phyloP scores from a whole-genome alignment of 2,113 vertebrate species.

The Notechis scutatus region DNA sequence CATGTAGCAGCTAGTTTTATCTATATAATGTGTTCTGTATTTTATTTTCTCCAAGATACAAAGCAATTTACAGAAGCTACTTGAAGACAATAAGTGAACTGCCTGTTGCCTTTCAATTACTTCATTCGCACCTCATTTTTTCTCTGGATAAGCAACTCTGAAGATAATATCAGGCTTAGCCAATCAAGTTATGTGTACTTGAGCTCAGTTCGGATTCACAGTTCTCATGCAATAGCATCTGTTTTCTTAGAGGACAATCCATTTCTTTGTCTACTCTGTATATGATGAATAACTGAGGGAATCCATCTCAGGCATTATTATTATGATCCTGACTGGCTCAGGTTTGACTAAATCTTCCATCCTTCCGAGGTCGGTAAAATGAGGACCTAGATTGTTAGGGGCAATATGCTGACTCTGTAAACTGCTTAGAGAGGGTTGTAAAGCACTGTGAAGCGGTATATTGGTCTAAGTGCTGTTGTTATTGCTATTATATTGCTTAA shows the following conservation, averaged over 20 bases:
- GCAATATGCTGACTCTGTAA: neutral
- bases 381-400: neutral
- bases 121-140: constrained; percentile 49
- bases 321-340: neutral
- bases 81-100: constrained; percentile 78
- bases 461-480: neutral
- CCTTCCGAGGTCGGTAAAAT: neutral
- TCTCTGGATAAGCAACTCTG: constrained; percentile 44
- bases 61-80: constrained; percentile 83
- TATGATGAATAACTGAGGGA: constrained; percentile 34
- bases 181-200: constrained; percentile 61
- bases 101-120: constrained; percentile 5
- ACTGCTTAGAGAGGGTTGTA: neutral
- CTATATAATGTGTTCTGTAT: neutral
- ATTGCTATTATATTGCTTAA: constrained; percentile 19
- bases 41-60: constrained; percentile 79
- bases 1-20: neutral
- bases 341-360: neutral
- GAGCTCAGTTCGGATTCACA: constrained; percentile 28
- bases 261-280: constrained; percentile 11
- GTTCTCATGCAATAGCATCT: constrained; percentile 46
- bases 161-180: constrained; percentile 59
- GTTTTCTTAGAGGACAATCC: constrained; percentile 43
- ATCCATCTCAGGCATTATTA: constrained; percentile 19
- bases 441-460: neutral